These are phyloP conservation scores for Drosophila parabipectinata DNA, from an alignment of 1,140 invertebrate species.

Conservation along the genomic window DNA sequence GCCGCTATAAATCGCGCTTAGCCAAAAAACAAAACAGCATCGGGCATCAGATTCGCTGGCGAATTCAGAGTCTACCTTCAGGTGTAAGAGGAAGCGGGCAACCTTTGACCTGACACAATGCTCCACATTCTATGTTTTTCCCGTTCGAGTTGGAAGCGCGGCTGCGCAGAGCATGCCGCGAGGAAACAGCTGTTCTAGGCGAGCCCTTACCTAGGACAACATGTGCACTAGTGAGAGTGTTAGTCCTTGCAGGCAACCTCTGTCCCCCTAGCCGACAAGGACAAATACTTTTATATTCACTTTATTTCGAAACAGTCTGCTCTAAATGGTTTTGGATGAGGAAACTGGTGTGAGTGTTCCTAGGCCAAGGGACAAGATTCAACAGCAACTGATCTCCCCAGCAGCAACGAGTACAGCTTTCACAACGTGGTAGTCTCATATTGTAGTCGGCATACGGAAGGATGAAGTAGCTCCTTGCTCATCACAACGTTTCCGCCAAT, in stretches of 20 bases:
- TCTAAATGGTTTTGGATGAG: background rate
- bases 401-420: slow-evolving; percentile 9
- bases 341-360: background rate
- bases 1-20: slow-evolving; percentile 72
- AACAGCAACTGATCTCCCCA: slow-evolving; percentile 33
- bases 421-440: no score
- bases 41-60: slow-evolving; percentile 38
- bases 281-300: background rate
- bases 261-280: no score
- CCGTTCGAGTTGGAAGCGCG: slow-evolving; percentile 42
- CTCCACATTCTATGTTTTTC: slow-evolving; percentile 79
- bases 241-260: slow-evolving; percentile 7
- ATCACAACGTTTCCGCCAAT: background rate
- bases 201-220: slow-evolving; percentile 71
- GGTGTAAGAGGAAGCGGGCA: slow-evolving; percentile 32
- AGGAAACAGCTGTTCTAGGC: slow-evolving; percentile 63
- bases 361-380: slow-evolving; percentile 9
- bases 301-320: slow-evolving; percentile 6
- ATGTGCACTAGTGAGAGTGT: slow-evolving; percentile 20
- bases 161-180: slow-evolving; percentile 34
- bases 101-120: slow-evolving; percentile 82
- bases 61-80: slow-evolving; percentile 16
- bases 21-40: slow-evolving; percentile 72
- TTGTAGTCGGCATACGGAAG: no score
- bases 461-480: background rate